Base-by-base conservation (phyloP, 2,888 invertebrate species). In the Mactromeris polynyma region DNA sequence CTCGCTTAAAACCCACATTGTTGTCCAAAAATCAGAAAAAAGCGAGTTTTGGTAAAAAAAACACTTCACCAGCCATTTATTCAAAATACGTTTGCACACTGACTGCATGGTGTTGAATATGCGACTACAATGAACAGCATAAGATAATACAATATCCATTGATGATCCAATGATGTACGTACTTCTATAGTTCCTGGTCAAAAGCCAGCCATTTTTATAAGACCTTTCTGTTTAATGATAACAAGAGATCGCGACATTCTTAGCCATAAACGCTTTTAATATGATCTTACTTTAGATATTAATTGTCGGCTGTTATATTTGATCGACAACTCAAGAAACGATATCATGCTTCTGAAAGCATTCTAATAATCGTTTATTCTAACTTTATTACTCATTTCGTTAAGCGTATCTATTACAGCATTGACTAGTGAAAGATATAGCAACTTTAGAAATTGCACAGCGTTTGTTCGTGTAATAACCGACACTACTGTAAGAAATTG, bases 401-500 rank as follows among this genome's bases (percentile, higher is more conserved):
- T 64, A 26, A 64, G 58, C 58, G 58, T n/a, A 64, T 64, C 58
- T 64, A 64, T 64, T 64, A 26, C 58, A 64, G 58, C 58, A 26
- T 26, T 9, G n/a, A 64, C 9, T n/a, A 26, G 58, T 64, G 58
- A 64, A 64, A 64, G 21, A 64, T 64, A 26, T 73, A 14, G 19
- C 73, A 73, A 36, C 33, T 73, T 73, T 73, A 73, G 73, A 73
- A 73, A 73, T 73, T 73, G 36, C 31, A 2, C 73, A 11, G 17
- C 31, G 73, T 36, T 73, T 73, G 73, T 73, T 73, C 31, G 73
- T 89, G 90, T 85, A 89, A 90, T 91, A 90, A 91, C 87, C 90
- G 90, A 90, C 91, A 91, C 73, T 54, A 31, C 85, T 88, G 36
- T 17, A 83, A 85, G 81, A 77, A 86, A 78, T 64, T 77, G 40